Evolutionary conservation across 2,888 invertebrate genomes (phyloP).

Genomic region (Heliconius aoede): DNA sequence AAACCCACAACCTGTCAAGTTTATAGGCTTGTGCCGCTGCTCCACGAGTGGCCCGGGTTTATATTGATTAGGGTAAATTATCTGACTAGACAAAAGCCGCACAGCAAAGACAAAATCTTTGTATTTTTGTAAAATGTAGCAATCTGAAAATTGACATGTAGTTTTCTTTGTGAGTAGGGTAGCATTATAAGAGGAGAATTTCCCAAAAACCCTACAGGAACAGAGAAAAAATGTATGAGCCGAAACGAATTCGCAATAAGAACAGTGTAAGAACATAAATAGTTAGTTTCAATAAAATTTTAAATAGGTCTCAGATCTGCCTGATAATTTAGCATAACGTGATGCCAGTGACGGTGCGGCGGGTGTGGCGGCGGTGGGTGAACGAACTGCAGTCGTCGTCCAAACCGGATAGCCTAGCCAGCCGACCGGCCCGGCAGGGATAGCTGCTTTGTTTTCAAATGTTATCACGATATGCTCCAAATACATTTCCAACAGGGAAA

Average conservation of each 20-base stretch:
- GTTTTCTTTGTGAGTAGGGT: not conserved
- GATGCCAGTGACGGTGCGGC: constrained; percentile 55
- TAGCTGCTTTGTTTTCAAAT: constrained; percentile 55
- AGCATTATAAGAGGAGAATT: not conserved
- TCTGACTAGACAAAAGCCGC: not conserved
- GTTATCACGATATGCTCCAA: constrained; percentile 55
- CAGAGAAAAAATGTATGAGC: no score
- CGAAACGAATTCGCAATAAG: not conserved
- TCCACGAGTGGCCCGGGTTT: no score
- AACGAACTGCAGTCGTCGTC: constrained; percentile 71
- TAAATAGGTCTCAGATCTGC: constrained; percentile 15
- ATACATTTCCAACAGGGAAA: constrained; percentile 44
- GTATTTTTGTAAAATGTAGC: not conserved
- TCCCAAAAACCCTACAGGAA: not conserved
- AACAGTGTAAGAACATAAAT: not conserved
- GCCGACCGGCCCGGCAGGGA: constrained; percentile 47
- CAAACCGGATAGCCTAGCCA: constrained; percentile 78
- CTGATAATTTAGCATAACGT: constrained; percentile 57
- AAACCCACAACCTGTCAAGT: no score
- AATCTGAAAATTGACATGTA: not conserved
- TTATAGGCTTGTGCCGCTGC: no score
- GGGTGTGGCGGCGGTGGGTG: constrained; percentile 74
- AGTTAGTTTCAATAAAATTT: not conserved
- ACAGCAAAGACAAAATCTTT: no score
- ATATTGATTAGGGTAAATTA: no score